phyloP scores from a whole-genome alignment of 2,888 invertebrate species.

The Melolontha melolontha region DNA sequence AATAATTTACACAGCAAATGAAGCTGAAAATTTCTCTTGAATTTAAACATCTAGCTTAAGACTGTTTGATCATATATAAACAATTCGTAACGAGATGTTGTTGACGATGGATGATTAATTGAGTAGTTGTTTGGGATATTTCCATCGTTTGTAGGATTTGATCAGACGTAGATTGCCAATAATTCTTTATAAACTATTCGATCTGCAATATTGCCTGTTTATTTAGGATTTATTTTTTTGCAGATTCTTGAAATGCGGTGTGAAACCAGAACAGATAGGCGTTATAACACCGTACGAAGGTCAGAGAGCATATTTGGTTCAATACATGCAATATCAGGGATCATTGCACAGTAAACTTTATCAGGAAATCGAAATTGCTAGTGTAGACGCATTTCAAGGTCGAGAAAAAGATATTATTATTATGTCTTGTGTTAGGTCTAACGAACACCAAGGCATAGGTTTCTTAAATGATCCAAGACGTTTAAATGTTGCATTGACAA shows the following conservation, averaged over 20 bases:
- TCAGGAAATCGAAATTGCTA: constrained; percentile 98
- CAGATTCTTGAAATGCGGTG: constrained; percentile 91
- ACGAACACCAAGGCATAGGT: constrained; percentile 98
- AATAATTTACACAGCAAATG: too few species aligned
- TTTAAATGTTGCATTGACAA: constrained; percentile 96
- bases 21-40: too few species aligned
- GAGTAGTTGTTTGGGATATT: too few species aligned
- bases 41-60: too few species aligned
- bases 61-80: too few species aligned
- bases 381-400: constrained; percentile 99
- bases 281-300: constrained; percentile 99
- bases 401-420: constrained; percentile 99
- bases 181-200: too few species aligned
- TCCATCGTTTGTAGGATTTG: too few species aligned
- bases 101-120: too few species aligned
- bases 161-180: too few species aligned
- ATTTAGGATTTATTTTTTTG: too few species aligned
- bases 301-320: constrained; percentile 95
- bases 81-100: too few species aligned
- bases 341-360: constrained; percentile 96
- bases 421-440: constrained; percentile 98
- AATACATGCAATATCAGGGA: constrained; percentile 99
- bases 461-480: constrained; percentile 98
- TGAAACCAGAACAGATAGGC: constrained; percentile 98
- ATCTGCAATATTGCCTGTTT: too few species aligned